These are phyloP conservation scores for Symphodus melops DNA, from an alignment of 2,113 vertebrate species.

Conservation along the genomic window DNA sequence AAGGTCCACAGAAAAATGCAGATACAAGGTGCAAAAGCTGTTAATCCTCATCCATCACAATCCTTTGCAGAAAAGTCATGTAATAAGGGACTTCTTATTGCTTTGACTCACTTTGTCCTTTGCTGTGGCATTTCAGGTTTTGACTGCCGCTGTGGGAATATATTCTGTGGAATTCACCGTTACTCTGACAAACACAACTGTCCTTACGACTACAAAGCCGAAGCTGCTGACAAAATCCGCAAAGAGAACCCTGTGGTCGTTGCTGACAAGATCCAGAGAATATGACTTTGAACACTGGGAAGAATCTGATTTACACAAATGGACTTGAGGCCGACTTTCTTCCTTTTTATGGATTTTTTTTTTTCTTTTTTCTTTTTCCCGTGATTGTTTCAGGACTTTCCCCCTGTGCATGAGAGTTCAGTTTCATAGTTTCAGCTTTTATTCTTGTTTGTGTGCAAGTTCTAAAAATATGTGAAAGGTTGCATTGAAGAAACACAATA, in stretches of 20 bases:
- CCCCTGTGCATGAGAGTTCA: slow-evolving; percentile 66
- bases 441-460: slow-evolving; percentile 46
- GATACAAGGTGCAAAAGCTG: no score
- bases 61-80: neutral
- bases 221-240: slow-evolving; percentile 89
- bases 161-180: slow-evolving; percentile 91
- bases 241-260: slow-evolving; percentile 91
- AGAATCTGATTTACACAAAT: slow-evolving; percentile 15
- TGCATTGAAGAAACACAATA: slow-evolving; percentile 17
- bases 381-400: slow-evolving; percentile 42
- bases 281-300: slow-evolving; percentile 80
- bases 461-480: slow-evolving; percentile 20
- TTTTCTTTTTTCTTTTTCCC: neutral
- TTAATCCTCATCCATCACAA: neutral
- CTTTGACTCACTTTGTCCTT: neutral
- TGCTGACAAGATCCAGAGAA: slow-evolving; percentile 93
- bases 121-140: slow-evolving; percentile 80
- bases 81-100: neutral
- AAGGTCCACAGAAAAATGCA: no score
- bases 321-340: slow-evolving; percentile 69
- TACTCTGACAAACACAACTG: slow-evolving; percentile 91
- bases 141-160: slow-evolving; percentile 90
- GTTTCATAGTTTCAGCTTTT: slow-evolving; percentile 40
- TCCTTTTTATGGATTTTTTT: slow-evolving; percentile 64
- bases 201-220: slow-evolving; percentile 90